Base-by-base conservation (phyloP, 2,797 vertebrate species). In the Bucorvus abyssinicus region DNA sequence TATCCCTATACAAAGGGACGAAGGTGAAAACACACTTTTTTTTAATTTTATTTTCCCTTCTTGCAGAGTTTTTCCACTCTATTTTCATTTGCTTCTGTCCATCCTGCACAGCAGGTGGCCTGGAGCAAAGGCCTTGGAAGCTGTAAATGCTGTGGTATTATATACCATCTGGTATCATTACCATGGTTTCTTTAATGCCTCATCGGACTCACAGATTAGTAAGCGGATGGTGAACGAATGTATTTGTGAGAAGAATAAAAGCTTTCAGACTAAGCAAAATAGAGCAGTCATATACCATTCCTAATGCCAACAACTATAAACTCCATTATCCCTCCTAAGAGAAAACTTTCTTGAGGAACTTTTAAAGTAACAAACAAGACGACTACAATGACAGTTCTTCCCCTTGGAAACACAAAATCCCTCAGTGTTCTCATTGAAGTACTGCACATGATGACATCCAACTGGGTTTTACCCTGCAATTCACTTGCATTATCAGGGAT, bases 381-480 rank as follows among this genome's bases (percentile, higher is more conserved):
- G 59, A 94, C 64, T 86, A 94, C 80, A 92, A 67, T n/a, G 84
- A 70, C 84, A 92, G 60, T 80, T 87, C 75, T 87, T 85, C 80
- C 64, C 71, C 75, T 53, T 71, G 38, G 89, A 95, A 97, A 52
- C 56, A 97, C 68, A 93, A 87, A 87, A 80, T 60, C 68, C 75
- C 63, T 83, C 71, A 76, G 56, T 94, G 93, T 89, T 95, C 78
- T 96, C 78, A 85, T 77, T 89, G 95, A 94, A 96, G 87, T 74
- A 78, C 75, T 69, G 44, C n/a, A 29, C 30, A 84, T 44, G 84
- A 53, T 61, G 92, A 93, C 84, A 95, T 78, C 75, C 92, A 93
- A 95, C 68, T 87, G 93, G 57, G 80, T 94, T 95, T 96, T 92
- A 95, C 84, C 91, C 93, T 87, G 90, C 68, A 85, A 89, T 78